phyloP scores from a whole-genome alignment of 2,888 invertebrate genomes.

The Lysandra coridon region DNA sequence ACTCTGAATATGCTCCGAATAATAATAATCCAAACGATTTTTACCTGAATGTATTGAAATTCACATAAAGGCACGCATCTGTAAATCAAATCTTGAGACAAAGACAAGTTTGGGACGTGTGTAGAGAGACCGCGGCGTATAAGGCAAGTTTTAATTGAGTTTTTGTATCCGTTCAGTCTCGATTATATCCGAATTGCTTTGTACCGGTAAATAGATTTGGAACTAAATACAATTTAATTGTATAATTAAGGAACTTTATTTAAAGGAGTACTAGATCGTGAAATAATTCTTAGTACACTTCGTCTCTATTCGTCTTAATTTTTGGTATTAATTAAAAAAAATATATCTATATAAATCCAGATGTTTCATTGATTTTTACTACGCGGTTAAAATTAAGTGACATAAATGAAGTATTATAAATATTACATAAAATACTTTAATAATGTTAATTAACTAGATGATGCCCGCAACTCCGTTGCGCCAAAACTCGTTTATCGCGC shows the following conservation, averaged over 20 bases:
- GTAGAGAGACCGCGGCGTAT: slow-evolving; percentile 7
- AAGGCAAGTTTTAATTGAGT: slow-evolving; percentile 35
- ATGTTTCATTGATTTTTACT: not conserved
- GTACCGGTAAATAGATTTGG: not conserved
- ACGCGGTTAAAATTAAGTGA: not conserved
- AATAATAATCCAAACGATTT: not conserved
- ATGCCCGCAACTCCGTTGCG: too few species aligned
- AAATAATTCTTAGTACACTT: too few species aligned
- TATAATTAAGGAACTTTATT: not conserved
- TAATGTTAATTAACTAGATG: too few species aligned
- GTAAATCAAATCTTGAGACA: slow-evolving; percentile 22
- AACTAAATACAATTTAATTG: not conserved
- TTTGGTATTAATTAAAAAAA: not conserved
- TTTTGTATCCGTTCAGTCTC: slow-evolving; percentile 32
- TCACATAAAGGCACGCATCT: not conserved
- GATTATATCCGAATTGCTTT: not conserved
- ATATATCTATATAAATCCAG: too few species aligned
- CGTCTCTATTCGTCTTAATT: too few species aligned
- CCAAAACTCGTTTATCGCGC: too few species aligned
- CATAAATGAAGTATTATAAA: too few species aligned
- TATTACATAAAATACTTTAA: too few species aligned
- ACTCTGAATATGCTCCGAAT: not conserved
- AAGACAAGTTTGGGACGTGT: not conserved
- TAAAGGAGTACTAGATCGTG: too few species aligned
- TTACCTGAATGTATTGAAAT: not conserved